Percentiles rank a stretch among this genome's conserved stretches.
phyloP scores from a whole-genome alignment of 2,888 invertebrate genomes.

The Parnassius apollo region DNA sequence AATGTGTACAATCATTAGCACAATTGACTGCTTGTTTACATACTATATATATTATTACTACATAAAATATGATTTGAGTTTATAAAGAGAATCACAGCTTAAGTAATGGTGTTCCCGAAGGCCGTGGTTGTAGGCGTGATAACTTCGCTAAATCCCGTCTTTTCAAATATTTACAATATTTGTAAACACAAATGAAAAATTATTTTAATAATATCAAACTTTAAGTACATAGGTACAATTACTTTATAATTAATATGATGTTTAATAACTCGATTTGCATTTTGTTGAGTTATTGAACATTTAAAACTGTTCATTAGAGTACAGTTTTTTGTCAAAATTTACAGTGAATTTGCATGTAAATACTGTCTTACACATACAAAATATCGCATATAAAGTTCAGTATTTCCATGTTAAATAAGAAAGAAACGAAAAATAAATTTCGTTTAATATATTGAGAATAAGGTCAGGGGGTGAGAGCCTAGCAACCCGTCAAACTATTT shows the following conservation, averaged over 20 bases:
- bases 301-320: conserved; percentile 20
- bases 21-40: conserved; percentile 26
- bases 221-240: conserved; percentile 56
- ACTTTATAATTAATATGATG: too few relatives aligned
- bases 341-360: conserved; percentile 13
- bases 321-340: conserved; percentile 15
- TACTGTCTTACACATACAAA: conserved; percentile 11
- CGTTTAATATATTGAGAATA: conserved; percentile 13
- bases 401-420: conserved; percentile 12
- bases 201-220: conserved; percentile 55
- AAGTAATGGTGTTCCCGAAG: conserved; percentile 69
- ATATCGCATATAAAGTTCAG: conserved; percentile 16
- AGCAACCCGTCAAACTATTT: conserved; percentile 28
- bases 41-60: conserved; percentile 41
- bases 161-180: conserved; percentile 43
- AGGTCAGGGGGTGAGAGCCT: conserved; percentile 9
- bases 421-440: conserved; percentile 8
- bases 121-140: conserved; percentile 57
- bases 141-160: conserved; percentile 55
- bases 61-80: conserved; percentile 52
- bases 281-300: not conserved
- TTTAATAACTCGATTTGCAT: too few relatives aligned
- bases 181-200: conserved; percentile 44
- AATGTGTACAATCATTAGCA: conserved; percentile 13
- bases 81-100: conserved; percentile 75